A percentile compares a stretch with the other conserved stretches of the same genome.
These are phyloP conservation scores for Aquatica leii DNA, from an alignment of 2,888 invertebrate genomes.

Conservation along the genomic window DNA sequence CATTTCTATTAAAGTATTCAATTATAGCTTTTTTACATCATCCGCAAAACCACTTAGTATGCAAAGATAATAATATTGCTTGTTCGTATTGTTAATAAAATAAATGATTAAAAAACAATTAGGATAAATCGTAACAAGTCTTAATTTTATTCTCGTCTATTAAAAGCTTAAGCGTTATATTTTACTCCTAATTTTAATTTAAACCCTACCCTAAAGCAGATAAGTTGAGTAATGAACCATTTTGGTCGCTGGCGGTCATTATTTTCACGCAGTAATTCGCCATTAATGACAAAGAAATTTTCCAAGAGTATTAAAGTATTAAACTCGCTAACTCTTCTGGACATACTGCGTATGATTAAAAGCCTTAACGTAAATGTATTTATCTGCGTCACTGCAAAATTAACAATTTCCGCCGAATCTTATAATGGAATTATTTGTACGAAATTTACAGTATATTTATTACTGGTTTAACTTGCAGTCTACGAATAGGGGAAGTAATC, in stretches of 20 bases:
- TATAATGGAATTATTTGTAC: constrained; percentile 46
- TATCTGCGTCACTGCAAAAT: constrained; percentile 7
- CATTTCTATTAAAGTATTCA: constrained; percentile 32
- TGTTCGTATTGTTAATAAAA: background rate
- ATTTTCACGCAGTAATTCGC: constrained; percentile 16
- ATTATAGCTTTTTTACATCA: constrained; percentile 25
- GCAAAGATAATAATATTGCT: constrained; percentile 20
- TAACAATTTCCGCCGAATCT: constrained; percentile 42
- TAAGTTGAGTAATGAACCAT: constrained; percentile 13
- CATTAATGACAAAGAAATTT: constrained; percentile 14
- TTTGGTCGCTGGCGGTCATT: constrained; percentile 12
- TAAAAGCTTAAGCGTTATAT: constrained; percentile 21
- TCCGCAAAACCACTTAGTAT: constrained; percentile 33
- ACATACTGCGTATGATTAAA: constrained; percentile 6
- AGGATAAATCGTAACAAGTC: too few species aligned
- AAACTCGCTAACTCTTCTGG: constrained; percentile 1
- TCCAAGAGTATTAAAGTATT: constrained; percentile 13
- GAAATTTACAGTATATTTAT: constrained; percentile 41
- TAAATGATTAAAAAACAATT: constrained; percentile 6
- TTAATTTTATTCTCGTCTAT: constrained; percentile 22
- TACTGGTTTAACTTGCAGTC: constrained; percentile 38
- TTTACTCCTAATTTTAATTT: constrained; percentile 29
- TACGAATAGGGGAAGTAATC: constrained; percentile 35
- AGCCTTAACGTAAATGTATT: background rate
- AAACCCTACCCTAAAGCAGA: constrained; percentile 22